Base-by-base conservation (phyloP, 2,113 vertebrate genomes). In the Serilophus lunatus region DNA sequence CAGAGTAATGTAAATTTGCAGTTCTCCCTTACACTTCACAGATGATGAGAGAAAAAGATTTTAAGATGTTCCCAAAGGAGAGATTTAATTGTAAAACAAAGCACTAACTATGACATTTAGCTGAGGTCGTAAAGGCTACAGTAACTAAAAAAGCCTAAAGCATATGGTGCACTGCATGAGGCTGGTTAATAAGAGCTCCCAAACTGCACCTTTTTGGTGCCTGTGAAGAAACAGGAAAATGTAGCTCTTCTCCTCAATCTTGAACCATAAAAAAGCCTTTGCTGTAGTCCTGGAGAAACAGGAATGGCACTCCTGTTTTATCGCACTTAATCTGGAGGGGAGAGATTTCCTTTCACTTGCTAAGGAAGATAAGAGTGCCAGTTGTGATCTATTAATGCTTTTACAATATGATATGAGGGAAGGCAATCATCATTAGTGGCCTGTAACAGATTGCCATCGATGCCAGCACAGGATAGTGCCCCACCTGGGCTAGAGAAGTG, bases 41-140 rank as follows among this genome's bases (percentile, higher is more conserved):
- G 68, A 84, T 4, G 17, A 91, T 0, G 0, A 74, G 61, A 80
- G 61, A 47, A 85, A 70, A 72, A 77, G 83, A 88, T 81, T 79
- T 90, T 23, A 47, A 71, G 25, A 87, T 88, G 31, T 77, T 50
- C 82, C 61, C 59, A 24, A 87, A 96, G 92, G 79, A 92, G 87
- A 70, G 40, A 56, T 80, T 92, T 95, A 89, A 85, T 82, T 92
- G 85, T 92, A 90, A 93, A 95, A 80, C 71, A 88, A 83, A 94
- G 86, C 90, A 72, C 60, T 68, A 79, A 90, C n/a, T 59, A 68
- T 82, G 94, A 91, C 94, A 93, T 96, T 95, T 95, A 94, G 38
- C 68, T 74, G 68, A 93, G 86, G 59, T 53, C 63, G 49, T 92
- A 92, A 96, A 95, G 81, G 86, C 84, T 93, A 35, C 81, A 87